Percentiles rank a stretch among this genome's conserved stretches.
Evolutionary conservation across 2,113 vertebrate genomes (phyloP).

Genomic region (Phalacrocorax carbo): DNA sequence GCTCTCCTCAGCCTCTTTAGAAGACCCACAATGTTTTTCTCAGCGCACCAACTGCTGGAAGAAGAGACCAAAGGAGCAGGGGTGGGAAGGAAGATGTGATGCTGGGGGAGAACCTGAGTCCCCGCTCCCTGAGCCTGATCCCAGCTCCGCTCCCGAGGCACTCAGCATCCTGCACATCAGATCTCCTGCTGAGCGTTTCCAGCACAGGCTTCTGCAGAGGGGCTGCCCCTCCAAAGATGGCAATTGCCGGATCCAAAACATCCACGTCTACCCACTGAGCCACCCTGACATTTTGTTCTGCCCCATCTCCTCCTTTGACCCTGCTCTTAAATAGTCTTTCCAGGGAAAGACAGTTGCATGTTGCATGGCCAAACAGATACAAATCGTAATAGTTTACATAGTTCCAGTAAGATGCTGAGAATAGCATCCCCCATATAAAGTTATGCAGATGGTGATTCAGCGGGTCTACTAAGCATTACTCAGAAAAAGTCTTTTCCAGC

Average conservation of each 20-base stretch:
- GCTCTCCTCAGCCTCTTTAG: neutral
- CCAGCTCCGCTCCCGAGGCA: accelerated
- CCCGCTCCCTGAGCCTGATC: neutral
- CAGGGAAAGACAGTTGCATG: neutral
- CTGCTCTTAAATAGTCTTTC: neutral
- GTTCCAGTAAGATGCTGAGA: slow-evolving; percentile 24
- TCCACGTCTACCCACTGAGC: neutral
- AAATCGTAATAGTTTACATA: slow-evolving; percentile 5
- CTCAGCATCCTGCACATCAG: neutral
- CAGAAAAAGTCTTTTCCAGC: slow-evolving; percentile 38
- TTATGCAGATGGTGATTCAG: slow-evolving; percentile 63
- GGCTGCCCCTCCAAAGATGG: neutral
- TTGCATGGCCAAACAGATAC: neutral
- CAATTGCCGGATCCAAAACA: neutral
- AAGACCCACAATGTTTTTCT: neutral
- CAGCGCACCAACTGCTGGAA: accelerated
- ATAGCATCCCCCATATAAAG: slow-evolving; percentile 62
- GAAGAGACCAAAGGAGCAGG: neutral
- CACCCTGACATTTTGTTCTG: neutral
- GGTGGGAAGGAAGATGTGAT: neutral
- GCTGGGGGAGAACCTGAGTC: neutral
- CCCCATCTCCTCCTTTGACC: neutral
- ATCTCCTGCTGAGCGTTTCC: neutral
- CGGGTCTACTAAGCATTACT: slow-evolving; percentile 24
- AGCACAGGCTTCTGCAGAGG: neutral